A percentile compares a stretch with the other conserved stretches of the same genome.
phyloP scores from a whole-genome alignment of 2,888 invertebrate genomes.

The Trichopria drosophilae region DNA sequence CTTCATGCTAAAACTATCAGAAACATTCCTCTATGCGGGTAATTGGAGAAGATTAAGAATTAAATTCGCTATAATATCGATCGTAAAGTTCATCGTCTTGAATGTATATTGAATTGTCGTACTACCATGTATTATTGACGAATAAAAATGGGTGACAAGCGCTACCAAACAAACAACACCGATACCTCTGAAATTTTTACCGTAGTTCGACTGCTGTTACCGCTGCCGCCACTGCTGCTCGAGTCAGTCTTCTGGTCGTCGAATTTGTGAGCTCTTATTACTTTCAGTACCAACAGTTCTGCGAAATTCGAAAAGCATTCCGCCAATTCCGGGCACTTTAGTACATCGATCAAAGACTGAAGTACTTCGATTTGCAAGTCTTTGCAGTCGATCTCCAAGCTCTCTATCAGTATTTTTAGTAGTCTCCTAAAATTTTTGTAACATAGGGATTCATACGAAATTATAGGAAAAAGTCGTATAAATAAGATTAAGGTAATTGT shows the following conservation, averaged over 20 bases:
- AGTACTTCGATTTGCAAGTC: constrained; percentile 77
- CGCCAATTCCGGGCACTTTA: constrained; percentile 75
- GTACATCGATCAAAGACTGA: constrained; percentile 81
- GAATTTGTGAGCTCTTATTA: constrained; percentile 80
- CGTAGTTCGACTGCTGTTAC: constrained; percentile 47
- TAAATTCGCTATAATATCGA: no score
- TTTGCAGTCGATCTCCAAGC: constrained; percentile 66
- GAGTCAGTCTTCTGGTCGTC: constrained; percentile 50
- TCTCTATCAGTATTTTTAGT: constrained; percentile 76
- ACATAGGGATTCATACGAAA: constrained; percentile 16
- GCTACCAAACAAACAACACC: constrained; percentile 32
- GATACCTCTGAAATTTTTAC: constrained; percentile 59
- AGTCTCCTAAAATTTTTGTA: constrained; percentile 57
- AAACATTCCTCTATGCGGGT: no score
- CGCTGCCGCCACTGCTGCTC: constrained; percentile 31
- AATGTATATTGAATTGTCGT: no score
- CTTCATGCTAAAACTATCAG: no score
- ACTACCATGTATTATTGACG: no score
- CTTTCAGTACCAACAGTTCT: constrained; percentile 86
- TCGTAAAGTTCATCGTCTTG: no score
- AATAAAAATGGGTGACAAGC: no score
- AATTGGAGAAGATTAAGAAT: no score
- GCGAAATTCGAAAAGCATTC: constrained; percentile 84
- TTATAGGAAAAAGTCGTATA: constrained; percentile 10
- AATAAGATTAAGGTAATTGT: neutral